Evolutionary conservation across 2,888 invertebrate species (phyloP).

Genomic region (Melanchra persicariae): DNA sequence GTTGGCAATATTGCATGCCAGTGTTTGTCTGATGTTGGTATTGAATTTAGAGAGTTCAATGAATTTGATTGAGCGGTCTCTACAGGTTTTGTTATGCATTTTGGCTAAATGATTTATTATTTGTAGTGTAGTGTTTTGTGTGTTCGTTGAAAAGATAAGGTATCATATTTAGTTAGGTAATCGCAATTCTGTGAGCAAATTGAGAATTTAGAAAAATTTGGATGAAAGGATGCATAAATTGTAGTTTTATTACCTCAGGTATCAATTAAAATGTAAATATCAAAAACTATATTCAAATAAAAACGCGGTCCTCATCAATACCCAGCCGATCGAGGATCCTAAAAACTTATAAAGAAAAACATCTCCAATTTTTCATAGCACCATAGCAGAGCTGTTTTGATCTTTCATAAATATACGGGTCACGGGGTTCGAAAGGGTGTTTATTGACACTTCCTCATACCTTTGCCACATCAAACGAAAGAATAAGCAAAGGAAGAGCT

Average conservation of each 20-base stretch:
- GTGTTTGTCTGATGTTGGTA: constrained; percentile 42
- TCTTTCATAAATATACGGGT: constrained; percentile 54
- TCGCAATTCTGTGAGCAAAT: not conserved
- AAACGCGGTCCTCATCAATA: not conserved
- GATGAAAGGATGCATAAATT: no score
- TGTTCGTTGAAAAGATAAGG: not conserved
- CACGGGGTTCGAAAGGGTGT: constrained; percentile 54
- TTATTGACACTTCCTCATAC: constrained; percentile 55
- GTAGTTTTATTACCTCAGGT: no score
- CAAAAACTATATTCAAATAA: not conserved
- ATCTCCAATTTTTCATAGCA: constrained; percentile 30
- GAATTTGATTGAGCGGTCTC: constrained; percentile 25
- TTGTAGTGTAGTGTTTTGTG: constrained; percentile 1
- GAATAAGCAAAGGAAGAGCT: constrained; percentile 41
- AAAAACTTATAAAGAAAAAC: constrained; percentile 20
- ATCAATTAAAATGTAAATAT: no score
- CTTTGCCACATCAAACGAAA: constrained; percentile 54
- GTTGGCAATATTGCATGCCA: constrained; percentile 41
- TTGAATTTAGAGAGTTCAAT: constrained; percentile 40
- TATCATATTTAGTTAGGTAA: not conserved
- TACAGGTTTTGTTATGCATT: constrained; percentile 4
- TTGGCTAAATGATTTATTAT: constrained; percentile 1
- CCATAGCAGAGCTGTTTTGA: constrained; percentile 35
- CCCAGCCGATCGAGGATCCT: not conserved
- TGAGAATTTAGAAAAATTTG: not conserved